Evolutionary conservation across 2,888 invertebrate genomes (phyloP).

Genomic region (Amphipoea lucens): DNA sequence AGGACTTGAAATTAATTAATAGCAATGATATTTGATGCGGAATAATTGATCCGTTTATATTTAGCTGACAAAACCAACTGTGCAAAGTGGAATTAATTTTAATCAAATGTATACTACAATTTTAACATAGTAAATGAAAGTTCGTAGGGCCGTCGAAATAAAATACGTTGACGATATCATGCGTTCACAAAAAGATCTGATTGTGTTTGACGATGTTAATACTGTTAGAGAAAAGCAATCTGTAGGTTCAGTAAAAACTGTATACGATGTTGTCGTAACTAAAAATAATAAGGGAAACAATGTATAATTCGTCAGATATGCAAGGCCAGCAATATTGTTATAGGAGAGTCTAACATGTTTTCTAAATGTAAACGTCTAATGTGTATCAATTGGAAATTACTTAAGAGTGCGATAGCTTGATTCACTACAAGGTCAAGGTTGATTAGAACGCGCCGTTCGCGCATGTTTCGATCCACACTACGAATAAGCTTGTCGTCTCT

Average conservation of each 20-base stretch:
- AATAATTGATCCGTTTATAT: not conserved
- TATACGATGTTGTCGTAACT: not conserved
- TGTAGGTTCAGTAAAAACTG: not conserved
- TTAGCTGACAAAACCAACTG: conserved; percentile 1
- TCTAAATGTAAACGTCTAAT: conserved; percentile 48
- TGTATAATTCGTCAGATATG: conserved; percentile 4
- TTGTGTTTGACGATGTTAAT: not conserved
- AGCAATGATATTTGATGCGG: not conserved
- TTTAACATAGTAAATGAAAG: not conserved
- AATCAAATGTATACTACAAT: not conserved
- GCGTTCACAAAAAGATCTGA: not conserved
- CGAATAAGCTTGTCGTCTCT: conserved; percentile 72
- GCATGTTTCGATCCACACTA: conserved; percentile 64
- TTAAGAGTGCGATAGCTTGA: conserved; percentile 77
- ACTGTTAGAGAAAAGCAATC: not conserved
- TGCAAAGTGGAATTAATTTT: not conserved
- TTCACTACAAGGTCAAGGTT: conserved; percentile 86
- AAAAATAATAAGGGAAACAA: conserved; percentile 11
- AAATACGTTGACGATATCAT: not conserved
- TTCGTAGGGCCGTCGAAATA: not conserved
- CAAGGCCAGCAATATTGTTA: conserved; percentile 35
- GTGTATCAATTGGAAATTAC: conserved; percentile 76
- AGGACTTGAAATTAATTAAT: not conserved
- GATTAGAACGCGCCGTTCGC: conserved; percentile 77
- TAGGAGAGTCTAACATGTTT: conserved; percentile 40